Conservation (phyloP, 2,888 invertebrate species). For the Unio delphinus region DNA sequence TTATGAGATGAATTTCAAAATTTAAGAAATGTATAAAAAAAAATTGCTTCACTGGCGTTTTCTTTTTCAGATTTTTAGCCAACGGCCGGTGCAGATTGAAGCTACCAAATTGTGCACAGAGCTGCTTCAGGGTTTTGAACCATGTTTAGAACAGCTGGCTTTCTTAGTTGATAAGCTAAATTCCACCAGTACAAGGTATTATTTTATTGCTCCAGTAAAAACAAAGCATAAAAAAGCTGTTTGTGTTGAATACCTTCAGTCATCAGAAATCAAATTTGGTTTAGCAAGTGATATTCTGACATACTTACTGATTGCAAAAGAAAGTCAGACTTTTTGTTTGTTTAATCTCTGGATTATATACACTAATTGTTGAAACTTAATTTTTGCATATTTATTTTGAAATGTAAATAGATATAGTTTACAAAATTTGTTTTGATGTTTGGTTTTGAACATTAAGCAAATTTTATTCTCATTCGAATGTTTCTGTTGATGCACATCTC, state of each 20-base stretch:
- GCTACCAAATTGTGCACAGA: conserved; percentile 66
- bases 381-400: too few relatives aligned
- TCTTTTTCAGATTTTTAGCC: conserved; percentile 67
- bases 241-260: not conserved
- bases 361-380: too few relatives aligned
- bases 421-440: too few relatives aligned
- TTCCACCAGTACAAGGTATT: conserved; percentile 5
- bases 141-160: conserved; percentile 83
- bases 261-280: not conserved
- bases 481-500: too few relatives aligned
- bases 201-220: conserved; percentile 1
- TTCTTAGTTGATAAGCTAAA: conserved; percentile 41
- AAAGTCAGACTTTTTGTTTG: not conserved
- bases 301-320: not conserved
- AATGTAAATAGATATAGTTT: too few relatives aligned
- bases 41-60: too few relatives aligned
- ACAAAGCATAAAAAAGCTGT: too few relatives aligned
- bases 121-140: conserved; percentile 70
- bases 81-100: conserved; percentile 68
- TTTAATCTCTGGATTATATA: too few relatives aligned
- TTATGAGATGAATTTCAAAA: too few relatives aligned
- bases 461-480: too few relatives aligned
- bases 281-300: not conserved
- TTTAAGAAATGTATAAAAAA: too few relatives aligned
- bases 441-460: too few relatives aligned